Base-by-base conservation (phyloP, 2,113 vertebrate species). In the Bujurquina vittata region DNA sequence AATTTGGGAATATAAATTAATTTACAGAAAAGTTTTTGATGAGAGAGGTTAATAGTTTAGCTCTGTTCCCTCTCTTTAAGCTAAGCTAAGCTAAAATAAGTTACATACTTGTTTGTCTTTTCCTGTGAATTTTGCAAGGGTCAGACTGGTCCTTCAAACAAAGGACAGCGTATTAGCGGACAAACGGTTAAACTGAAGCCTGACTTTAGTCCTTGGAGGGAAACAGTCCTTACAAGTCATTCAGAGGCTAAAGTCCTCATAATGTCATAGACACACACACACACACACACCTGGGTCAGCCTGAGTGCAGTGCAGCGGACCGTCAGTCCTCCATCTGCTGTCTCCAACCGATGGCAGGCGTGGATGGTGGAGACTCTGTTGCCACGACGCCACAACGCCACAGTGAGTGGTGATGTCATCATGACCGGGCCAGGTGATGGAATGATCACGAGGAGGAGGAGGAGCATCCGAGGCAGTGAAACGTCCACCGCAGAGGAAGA, bases 261-360 rank as follows among this genome's bases (percentile, higher is more conserved):
- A 18, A 31, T 29, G 2, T 3, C 4, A 56, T 8, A 8, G 40
- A 18, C n/a, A 46, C 43, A 46, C 3, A 1, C 63, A 26, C 20
- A 33, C 14, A 43, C 18, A 49, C 57, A 52, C 49, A 86, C 86
- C 81, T 84, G 61, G 4, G 52, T 65, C 73, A 87, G 78, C n/a
- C 52, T 77, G 29, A 81, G 81, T 1, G 74, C 86, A 10, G 22
- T 73, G 52, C 81, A 87, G 57, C 22, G 57, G 0, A 77, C 77
- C 14, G 29, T 69, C 77, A 77, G 62, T 5, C 49, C 56, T 56
- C 85, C 49, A 1, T 46, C 62, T 43, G 12, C 14, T 3, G 23
- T 49, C 61, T 72, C 77, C 22, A 6, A 0, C 6, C 1, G 37
- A 2, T 76, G 77, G 29, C 85, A 87, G 57, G 29, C 8, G 12